Base-by-base conservation (phyloP, 2,888 invertebrate genomes). In the Micoletzkya japonica region DNA sequence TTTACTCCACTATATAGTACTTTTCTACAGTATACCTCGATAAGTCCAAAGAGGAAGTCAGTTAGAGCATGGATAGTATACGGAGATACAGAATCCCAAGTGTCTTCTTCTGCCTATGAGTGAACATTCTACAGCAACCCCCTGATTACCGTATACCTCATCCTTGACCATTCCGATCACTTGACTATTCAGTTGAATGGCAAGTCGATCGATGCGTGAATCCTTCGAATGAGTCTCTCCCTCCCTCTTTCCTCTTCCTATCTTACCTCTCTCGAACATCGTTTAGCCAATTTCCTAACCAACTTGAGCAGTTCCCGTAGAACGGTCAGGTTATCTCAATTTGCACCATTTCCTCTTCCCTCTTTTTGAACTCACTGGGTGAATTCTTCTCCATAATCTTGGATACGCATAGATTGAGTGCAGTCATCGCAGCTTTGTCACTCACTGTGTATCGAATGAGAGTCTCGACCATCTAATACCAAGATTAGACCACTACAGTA, bases 321-420 rank as follows among this genome's bases (percentile, higher is more conserved):
- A 32, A 32, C 28, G 32, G 2, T 56, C 6, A 26, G 28, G 6
- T 32, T 20, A 58, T 24, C 58, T 54, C 58, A 36, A 36, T 36
- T 17, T n/a, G 20, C 14, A 44, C 14, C 49, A 44, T 44, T 17
- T 14, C 58, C 37, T 32, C 6, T 36, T 60, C 59, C 37, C 24
- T 36, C 1, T 14, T 1, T 7, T 14, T 17, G 28, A 60, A 49
- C 64, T 28, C 20, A 66, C 66, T 44, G 3, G 56, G 17, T 2
- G 66, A 36, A 37, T 66, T 24, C 37, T 37, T 37, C 32, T 54
- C 32, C n/a, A 63, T 36, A 36, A 66, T 28, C 30, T 28, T 56
- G 28, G 32, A 32, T 24, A 66, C 56, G 52, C 52, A 56, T 17
- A 52, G 28, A 36, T 66, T 66, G 56, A 52, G 54, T 0, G 66